Evolutionary conservation across 2,113 vertebrate species (phyloP).

Genomic region (Halcyon malimbica): DNA sequence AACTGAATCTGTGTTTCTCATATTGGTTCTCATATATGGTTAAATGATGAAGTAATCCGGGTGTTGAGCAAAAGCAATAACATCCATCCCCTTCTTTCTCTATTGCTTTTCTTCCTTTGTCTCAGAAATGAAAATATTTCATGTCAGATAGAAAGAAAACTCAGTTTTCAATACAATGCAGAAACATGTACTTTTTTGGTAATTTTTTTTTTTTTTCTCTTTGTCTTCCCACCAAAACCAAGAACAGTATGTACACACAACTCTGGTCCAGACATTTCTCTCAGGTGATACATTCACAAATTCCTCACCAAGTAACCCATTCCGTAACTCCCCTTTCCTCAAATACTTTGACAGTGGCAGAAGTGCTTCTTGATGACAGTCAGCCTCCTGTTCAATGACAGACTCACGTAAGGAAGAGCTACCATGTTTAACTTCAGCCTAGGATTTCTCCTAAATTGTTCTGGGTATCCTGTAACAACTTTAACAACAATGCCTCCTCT

Average conservation of each 20-base stretch:
- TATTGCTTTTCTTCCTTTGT: not conserved
- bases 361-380: not conserved
- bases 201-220: not conserved
- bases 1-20: not conserved
- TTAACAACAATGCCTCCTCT: not conserved
- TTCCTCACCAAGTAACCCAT: not conserved
- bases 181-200: not conserved
- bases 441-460: not conserved
- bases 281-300: not conserved
- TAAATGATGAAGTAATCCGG: slow-evolving; percentile 32
- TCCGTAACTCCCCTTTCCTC: not conserved
- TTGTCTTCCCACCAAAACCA: not conserved
- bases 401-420: not conserved
- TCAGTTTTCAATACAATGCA: not conserved
- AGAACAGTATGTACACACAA: not conserved
- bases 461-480: not conserved
- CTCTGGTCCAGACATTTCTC: not conserved
- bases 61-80: slow-evolving; percentile 4
- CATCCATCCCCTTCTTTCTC: not conserved
- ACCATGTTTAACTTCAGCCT: not conserved
- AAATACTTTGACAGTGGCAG: slow-evolving; percentile 6
- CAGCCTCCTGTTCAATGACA: not conserved
- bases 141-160: not conserved
- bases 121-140: slow-evolving; percentile 35
- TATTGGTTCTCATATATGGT: not conserved